These are phyloP conservation scores for Sepiola atlantica DNA, from an alignment of 2,888 invertebrate genomes.

Conservation along the genomic window DNA sequence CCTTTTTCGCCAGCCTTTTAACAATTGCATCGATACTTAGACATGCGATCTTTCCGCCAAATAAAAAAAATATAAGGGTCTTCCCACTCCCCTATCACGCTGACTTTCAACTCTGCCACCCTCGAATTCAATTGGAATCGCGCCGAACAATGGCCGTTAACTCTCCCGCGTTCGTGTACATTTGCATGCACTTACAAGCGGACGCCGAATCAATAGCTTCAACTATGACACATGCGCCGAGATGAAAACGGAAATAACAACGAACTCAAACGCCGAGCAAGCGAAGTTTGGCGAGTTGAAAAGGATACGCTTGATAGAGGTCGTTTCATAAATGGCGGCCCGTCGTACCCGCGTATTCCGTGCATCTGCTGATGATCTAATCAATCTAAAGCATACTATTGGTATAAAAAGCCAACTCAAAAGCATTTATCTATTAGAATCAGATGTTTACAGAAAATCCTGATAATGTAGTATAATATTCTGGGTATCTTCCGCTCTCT, in stretches of 20 bases:
- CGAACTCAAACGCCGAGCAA: neutral
- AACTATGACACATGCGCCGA: neutral
- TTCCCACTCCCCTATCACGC: neutral
- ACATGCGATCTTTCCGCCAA: neutral
- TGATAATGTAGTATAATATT: too few relatives aligned
- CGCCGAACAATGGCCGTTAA: neutral
- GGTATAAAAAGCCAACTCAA: too few relatives aligned
- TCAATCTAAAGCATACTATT: too few relatives aligned
- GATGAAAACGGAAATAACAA: slow-evolving; percentile 32
- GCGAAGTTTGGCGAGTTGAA: neutral
- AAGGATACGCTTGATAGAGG: slow-evolving; percentile 23
- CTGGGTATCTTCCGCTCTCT: too few relatives aligned
- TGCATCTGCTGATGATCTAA: neutral
- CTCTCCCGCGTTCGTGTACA: neutral
- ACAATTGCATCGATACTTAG: slow-evolving; percentile 2
- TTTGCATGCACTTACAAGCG: neutral
- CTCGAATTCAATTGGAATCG: neutral
- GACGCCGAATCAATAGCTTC: neutral
- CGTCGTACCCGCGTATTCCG: neutral
- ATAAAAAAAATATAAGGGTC: neutral
- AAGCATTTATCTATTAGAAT: too few relatives aligned
- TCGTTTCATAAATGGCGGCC: neutral
- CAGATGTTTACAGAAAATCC: too few relatives aligned
- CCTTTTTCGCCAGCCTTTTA: neutral
- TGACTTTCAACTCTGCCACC: neutral